A percentile compares a stretch with the other conserved stretches of the same genome.
Conservation (phyloP, 2,797 vertebrate species). For the Rhinoraja longicauda region DNA sequence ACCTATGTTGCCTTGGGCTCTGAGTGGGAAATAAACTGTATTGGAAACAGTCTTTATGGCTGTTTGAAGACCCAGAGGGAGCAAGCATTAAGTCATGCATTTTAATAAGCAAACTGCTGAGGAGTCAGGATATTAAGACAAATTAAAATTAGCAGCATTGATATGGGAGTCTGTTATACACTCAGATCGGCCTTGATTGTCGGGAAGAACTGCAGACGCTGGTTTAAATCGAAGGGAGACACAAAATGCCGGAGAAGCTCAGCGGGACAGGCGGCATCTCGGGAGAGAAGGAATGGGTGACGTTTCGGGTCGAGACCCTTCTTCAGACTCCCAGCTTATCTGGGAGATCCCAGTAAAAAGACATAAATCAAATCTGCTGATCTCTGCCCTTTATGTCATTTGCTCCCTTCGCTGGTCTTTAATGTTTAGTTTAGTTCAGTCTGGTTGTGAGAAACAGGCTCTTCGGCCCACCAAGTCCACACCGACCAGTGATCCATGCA, state of each 20-base stretch:
- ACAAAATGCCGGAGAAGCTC: too few relatives aligned
- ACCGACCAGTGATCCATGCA: too few relatives aligned
- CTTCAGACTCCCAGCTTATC: neutral
- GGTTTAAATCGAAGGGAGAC: too few relatives aligned
- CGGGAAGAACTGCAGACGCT: too few relatives aligned
- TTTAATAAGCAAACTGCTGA: conserved; percentile 20
- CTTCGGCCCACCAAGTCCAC: too few relatives aligned
- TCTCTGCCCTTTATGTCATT: neutral
- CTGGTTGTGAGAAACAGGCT: too few relatives aligned
- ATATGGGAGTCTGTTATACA: neutral
- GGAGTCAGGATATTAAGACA: neutral
- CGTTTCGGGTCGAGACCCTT: too few relatives aligned
- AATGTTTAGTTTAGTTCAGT: neutral
- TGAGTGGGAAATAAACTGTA: neutral
- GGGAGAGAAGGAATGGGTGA: too few relatives aligned
- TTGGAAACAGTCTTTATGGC: neutral
- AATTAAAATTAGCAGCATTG: neutral
- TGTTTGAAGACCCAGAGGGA: neutral
- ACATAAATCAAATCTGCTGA: neutral
- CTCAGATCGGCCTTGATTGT: neutral
- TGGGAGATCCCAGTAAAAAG: neutral
- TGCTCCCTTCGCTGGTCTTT: neutral
- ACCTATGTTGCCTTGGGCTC: neutral
- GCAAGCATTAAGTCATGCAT: neutral
- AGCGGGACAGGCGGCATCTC: too few relatives aligned